Evolutionary conservation across 1,140 invertebrate genomes (phyloP), one percentile per base, ranked within the genome.

Genomic region (Pygmarrhopalites habei): DNA sequence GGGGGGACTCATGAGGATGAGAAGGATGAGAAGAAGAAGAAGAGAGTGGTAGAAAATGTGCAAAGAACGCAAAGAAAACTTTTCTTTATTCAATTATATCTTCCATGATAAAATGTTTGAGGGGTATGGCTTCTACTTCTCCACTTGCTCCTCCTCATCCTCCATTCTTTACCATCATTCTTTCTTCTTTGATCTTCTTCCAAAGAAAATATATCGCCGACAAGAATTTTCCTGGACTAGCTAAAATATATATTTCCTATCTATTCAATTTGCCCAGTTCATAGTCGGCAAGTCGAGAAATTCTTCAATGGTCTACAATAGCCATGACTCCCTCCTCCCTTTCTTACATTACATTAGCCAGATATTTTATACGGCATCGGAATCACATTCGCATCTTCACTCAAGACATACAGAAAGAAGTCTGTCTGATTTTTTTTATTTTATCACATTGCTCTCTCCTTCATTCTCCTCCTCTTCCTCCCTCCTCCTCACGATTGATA

Each of bases 11-110:
- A 62, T 57, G 55, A 58, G 39, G 51, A 35, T 58, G 60, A 30
- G n/a, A 49, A 17, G 30, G 44, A 68, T 64, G 60, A 64, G 53
- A 63, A 60, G 64, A 68, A 68, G 66, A 68, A 68, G 64, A 65
- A 62, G 62, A 58, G 51, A 63, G 60, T 62, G 65, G 65, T 68
- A 49, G 66, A n/a, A n/a, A n/a, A n/a, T n/a, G n/a, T n/a, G n/a
- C n/a, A n/a, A n/a, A n/a, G n/a, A n/a, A n/a, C n/a, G n/a, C n/a
- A n/a, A 62, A 68, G 53, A 68, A 68, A 68, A 68, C 62, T 68
- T 68, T 68, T 65, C 61, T 64, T 67, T 63, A 68, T 68, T 68
- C 66, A 68, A 68, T 68, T 68, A 68, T 68, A 68, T 68, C 66
- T 68, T 59, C 65, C 58, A 67, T 64, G 65, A 67, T 67, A 67